Percentiles rank a stretch among this genome's conserved stretches.
Evolutionary conservation across 1,140 invertebrate genomes (phyloP).

Genomic region (Delia radicum): DNA sequence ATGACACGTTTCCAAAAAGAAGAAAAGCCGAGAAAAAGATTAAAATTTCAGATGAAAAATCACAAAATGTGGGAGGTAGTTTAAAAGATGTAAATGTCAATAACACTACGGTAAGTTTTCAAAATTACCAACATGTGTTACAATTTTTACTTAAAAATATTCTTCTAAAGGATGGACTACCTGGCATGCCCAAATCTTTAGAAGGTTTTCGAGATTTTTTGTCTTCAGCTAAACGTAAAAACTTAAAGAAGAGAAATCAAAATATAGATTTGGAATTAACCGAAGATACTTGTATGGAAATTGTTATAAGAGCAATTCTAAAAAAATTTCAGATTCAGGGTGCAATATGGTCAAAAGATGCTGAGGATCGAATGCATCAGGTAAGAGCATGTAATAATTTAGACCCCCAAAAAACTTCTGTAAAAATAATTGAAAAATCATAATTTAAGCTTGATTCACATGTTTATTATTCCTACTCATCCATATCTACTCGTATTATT

Average conservation of each 20-base stretch:
- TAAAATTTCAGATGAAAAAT: neutral
- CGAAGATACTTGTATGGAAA: slow-evolving; percentile 44
- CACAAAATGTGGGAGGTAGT: neutral
- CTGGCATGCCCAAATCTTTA: slow-evolving; percentile 12
- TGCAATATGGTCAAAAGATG: slow-evolving; percentile 44
- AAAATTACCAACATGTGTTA: neutral
- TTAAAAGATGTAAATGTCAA: slow-evolving; percentile 12
- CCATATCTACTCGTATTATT: too few relatives aligned
- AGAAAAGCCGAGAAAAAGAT: slow-evolving; percentile 7
- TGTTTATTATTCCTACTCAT: too few relatives aligned
- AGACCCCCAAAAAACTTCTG: too few relatives aligned
- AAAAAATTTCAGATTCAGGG: slow-evolving; percentile 45
- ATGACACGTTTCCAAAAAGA: slow-evolving; percentile 23
- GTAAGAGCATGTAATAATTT: neutral
- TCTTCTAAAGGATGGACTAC: slow-evolving; percentile 6
- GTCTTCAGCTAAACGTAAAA: slow-evolving; percentile 1
- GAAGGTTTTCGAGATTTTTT: slow-evolving; percentile 15
- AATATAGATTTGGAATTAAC: slow-evolving; percentile 31
- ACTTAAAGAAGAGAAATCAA: neutral
- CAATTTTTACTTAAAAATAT: neutral
- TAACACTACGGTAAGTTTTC: slow-evolving; percentile 8
- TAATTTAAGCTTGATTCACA: too few relatives aligned
- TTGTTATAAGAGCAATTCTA: slow-evolving; percentile 47
- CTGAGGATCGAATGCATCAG: slow-evolving; percentile 47
- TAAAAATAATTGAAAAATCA: too few relatives aligned